Percentiles rank a stretch among this genome's conserved stretches.
Conservation (phyloP, 2,797 vertebrate species). For the Ambastaia sidthimunki region DNA sequence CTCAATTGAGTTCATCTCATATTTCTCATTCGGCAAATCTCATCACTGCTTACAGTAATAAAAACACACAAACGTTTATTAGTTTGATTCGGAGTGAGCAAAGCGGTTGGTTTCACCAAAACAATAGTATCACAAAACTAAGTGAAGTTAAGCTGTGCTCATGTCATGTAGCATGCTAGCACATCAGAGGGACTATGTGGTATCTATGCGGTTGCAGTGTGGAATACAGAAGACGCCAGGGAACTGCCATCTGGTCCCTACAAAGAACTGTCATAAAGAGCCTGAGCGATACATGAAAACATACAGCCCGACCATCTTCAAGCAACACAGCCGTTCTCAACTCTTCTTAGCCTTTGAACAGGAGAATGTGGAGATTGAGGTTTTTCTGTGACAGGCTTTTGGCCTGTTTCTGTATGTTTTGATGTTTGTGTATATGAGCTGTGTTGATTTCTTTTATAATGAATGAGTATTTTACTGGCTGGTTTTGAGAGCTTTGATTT, state of each 20-base stretch:
- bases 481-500: not conserved
- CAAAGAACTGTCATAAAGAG: slow-evolving; percentile 59
- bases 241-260: slow-evolving; percentile 58
- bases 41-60: slow-evolving; percentile 34
- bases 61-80: slow-evolving; percentile 43
- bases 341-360: slow-evolving; percentile 51
- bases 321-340: slow-evolving; percentile 38
- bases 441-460: slow-evolving; percentile 18
- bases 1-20: slow-evolving; percentile 47
- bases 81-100: slow-evolving; percentile 14
- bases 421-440: slow-evolving; percentile 21
- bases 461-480: slow-evolving; percentile 3
- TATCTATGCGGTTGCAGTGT: slow-evolving; percentile 43
- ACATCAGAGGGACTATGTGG: slow-evolving; percentile 35
- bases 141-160: slow-evolving; percentile 38
- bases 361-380: slow-evolving; percentile 22
- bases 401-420: not conserved
- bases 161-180: slow-evolving; percentile 39
- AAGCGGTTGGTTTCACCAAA: slow-evolving; percentile 27
- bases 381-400: slow-evolving; percentile 34
- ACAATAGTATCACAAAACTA: slow-evolving; percentile 20
- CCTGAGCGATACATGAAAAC: slow-evolving; percentile 53
- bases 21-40: slow-evolving; percentile 44
- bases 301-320: slow-evolving; percentile 56
- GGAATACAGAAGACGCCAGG: slow-evolving; percentile 49